Percentiles rank a stretch among this genome's conserved stretches.
These are phyloP conservation scores for Melanophora roralis DNA, from an alignment of 2,888 invertebrate species.

Conservation along the genomic window DNA sequence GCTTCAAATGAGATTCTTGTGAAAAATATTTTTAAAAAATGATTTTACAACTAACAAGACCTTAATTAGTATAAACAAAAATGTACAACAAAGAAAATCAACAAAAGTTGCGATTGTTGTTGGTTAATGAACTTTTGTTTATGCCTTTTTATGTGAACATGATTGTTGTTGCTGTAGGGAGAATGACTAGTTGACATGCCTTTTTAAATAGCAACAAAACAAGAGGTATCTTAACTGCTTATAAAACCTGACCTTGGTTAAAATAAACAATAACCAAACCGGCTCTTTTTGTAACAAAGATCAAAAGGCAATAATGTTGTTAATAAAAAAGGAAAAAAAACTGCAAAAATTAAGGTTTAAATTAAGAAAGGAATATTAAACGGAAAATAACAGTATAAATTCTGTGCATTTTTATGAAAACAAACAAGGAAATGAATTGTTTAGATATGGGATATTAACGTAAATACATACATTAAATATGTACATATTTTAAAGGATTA, in stretches of 20 bases:
- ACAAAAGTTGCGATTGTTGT: neutral
- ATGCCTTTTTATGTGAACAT: neutral
- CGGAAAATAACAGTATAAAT: slow-evolving; percentile 9
- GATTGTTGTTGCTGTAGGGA: neutral
- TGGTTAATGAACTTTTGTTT: slow-evolving; percentile 42
- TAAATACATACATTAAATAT: too few relatives aligned
- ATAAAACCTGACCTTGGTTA: slow-evolving; percentile 38
- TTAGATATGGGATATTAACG: too few relatives aligned
- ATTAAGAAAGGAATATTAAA: slow-evolving; percentile 18
- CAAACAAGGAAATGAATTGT: slow-evolving; percentile 38
- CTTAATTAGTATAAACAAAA: neutral
- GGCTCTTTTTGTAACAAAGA: slow-evolving; percentile 25
- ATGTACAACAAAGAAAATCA: too few relatives aligned
- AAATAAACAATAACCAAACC: slow-evolving; percentile 10
- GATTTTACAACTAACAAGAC: neutral
- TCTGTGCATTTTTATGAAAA: neutral
- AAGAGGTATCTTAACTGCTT: slow-evolving; percentile 8
- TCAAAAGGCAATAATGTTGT: neutral
- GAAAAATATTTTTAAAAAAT: too few relatives aligned
- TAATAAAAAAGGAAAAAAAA: slow-evolving; percentile 2
- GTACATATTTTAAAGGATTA: too few relatives aligned
- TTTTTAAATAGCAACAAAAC: neutral
- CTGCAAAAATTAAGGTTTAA: slow-evolving; percentile 28
- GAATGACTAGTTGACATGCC: slow-evolving; percentile 12
- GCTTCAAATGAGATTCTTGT: too few relatives aligned